Percentiles rank a stretch among this genome's conserved stretches.
phyloP scores from a whole-genome alignment of 2,888 invertebrate species.

The Sarcophaga caerulescens region DNA sequence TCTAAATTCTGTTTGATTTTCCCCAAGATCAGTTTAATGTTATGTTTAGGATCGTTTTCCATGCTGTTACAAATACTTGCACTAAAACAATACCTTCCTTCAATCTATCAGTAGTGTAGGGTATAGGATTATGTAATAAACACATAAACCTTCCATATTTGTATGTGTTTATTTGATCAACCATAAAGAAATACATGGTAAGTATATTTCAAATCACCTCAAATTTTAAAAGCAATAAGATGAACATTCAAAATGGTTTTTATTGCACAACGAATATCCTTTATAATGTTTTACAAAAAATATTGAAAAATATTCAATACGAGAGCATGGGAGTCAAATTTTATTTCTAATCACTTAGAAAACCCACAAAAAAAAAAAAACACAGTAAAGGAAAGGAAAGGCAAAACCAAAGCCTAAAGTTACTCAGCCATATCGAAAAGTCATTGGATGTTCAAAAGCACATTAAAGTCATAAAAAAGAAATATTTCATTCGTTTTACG shows the following conservation, averaged over 20 bases:
- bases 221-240: not conserved
- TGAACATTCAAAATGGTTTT: constrained; percentile 5
- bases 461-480: constrained; percentile 54
- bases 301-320: not conserved
- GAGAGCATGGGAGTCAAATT: not conserved
- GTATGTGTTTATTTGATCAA: constrained; percentile 31
- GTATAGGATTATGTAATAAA: too few species aligned
- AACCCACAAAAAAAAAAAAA: not conserved
- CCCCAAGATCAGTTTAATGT: too few species aligned
- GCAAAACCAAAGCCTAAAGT: too few species aligned
- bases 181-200: constrained; percentile 28
- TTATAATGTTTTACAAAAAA: not conserved
- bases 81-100: too few species aligned
- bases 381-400: not conserved
- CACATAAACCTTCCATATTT: not conserved
- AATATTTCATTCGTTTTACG: constrained; percentile 50
- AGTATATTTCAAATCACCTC: not conserved
- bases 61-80: too few species aligned
- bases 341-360: constrained; percentile 5
- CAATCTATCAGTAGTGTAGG: too few species aligned
- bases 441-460: constrained; percentile 38
- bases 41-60: too few species aligned
- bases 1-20: too few species aligned
- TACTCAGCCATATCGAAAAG: constrained; percentile 12
- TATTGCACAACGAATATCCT: constrained; percentile 1